Conservation (phyloP, 2,888 invertebrate species). For the Stenotaenia linearis region DNA sequence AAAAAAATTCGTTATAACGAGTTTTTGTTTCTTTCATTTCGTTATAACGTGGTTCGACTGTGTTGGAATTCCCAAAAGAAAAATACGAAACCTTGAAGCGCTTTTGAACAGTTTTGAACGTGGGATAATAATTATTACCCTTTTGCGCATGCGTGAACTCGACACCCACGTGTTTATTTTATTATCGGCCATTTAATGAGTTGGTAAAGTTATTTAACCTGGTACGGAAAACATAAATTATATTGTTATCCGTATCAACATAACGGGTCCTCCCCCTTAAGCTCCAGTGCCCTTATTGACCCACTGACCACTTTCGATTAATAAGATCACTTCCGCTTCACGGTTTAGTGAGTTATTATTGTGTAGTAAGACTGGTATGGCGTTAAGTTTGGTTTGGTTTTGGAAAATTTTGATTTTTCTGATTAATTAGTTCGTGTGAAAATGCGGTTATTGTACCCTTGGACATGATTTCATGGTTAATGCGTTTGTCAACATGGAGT, state of each 20-base stretch:
- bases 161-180: neutral
- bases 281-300: neutral
- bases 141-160: neutral
- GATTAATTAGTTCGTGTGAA: neutral
- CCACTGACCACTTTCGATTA: neutral
- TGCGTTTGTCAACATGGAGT: neutral
- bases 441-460: neutral
- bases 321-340: neutral
- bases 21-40: no score
- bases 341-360: neutral
- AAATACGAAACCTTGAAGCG: no score
- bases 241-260: neutral
- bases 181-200: neutral
- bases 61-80: no score
- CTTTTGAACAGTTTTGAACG: neutral
- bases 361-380: no score
- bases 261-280: neutral
- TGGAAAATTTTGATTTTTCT: neutral
- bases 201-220: neutral
- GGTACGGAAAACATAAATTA: neutral
- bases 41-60: no score
- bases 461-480: neutral
- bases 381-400: no score
- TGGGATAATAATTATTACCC: neutral
- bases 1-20: no score